Evolutionary conservation across 2,113 vertebrate genomes (phyloP).

Genomic region (Callipepla californica): DNA sequence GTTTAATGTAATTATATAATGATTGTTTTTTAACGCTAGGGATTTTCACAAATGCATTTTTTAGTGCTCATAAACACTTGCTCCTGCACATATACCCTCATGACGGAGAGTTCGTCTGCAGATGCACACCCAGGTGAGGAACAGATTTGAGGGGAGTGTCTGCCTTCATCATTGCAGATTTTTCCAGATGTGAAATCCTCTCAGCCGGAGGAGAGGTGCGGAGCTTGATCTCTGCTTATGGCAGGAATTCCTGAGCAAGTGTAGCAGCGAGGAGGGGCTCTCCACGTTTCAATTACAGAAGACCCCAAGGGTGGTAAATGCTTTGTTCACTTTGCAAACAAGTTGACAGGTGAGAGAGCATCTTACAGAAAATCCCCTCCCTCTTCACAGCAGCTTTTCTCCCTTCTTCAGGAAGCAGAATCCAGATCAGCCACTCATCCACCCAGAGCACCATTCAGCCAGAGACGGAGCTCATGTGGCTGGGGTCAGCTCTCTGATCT

Average conservation of each 20-base stretch:
- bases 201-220: background rate
- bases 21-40: constrained; percentile 66
- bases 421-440: background rate
- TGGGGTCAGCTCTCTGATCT: background rate
- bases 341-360: background rate
- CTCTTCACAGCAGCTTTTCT: background rate
- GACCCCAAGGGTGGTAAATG: background rate
- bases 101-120: background rate
- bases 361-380: background rate
- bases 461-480: background rate
- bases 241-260: background rate
- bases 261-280: background rate
- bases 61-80: background rate
- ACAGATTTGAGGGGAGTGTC: constrained; percentile 32
- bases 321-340: background rate
- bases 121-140: constrained; percentile 44
- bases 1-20: constrained; percentile 49
- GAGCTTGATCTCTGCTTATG: background rate
- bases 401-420: background rate
- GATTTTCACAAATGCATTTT: constrained; percentile 60
- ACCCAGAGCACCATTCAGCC: background rate
- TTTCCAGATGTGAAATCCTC: constrained; percentile 13
- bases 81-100: background rate
- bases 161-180: background rate
- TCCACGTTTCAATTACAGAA: background rate